Base-by-base conservation (phyloP, 2,113 vertebrate genomes). In the Callipepla californica region DNA sequence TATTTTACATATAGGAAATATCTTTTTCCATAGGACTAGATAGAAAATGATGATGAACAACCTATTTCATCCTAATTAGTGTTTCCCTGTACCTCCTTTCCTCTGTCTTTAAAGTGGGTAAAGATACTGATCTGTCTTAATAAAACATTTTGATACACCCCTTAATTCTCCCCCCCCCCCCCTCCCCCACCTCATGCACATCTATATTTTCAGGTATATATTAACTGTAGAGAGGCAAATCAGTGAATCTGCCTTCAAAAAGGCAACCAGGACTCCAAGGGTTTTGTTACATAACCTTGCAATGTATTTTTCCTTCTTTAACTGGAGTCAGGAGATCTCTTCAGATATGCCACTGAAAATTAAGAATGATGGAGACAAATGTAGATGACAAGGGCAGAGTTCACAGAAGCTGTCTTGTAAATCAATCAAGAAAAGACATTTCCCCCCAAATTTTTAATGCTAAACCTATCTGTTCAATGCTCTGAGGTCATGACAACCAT, bases 1-100 rank as follows among this genome's bases (percentile, higher is more conserved):
- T 1, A 0, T 30, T 74, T 74, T 28, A 16, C 22, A 2, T 34
- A 30, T 0, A 13, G n/a, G 22, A 67, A 79, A 65, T 25, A 22
- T 17, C 17, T 18, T 12, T 85, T 63, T 63, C 23, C 21, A 26
- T 5, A 38, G 23, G 4, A 25, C 32, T 23, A 67, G 34, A 2
- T 5, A 13, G 53, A 51, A 47, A 40, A 36, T 28, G 32, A 18
- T 2, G 12, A 17, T 4, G 58, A 45, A 61, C 21, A 65, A 14
- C 7, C 26, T 32, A 2, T 16, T 66, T 53, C 34, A 50, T 21
- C 68, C 50, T 48, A 25, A 13, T 6, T 44, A 45, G 34, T 10
- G 22, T 10, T 40, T 17, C n/a, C 32, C 23, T 18, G 21, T 45
- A 34, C n/a, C 13, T 76, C 57, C 26, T 25, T 61, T 16, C n/a